Percentiles rank a stretch among this genome's conserved stretches.
phyloP scores from a whole-genome alignment of 2,797 vertebrate species.

The Pteronotus mesoamericanus region DNA sequence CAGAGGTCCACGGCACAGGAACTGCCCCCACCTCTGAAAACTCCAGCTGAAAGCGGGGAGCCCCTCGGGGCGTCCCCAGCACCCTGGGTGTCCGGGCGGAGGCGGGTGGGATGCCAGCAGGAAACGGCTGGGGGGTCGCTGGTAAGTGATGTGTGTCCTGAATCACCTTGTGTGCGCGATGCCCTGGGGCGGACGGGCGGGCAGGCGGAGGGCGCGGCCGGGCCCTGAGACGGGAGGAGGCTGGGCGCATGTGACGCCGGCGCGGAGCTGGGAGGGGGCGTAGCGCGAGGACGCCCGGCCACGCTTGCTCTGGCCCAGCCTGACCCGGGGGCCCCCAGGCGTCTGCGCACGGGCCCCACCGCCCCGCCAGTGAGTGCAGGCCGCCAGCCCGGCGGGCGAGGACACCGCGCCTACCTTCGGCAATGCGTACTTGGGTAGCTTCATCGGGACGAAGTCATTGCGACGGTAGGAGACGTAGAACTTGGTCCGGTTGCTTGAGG shows the following conservation, averaged over 20 bases:
- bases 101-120: too few species aligned
- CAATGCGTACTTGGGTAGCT: conserved; percentile 93
- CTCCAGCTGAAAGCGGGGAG: rapidly evolving
- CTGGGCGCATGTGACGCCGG: rapidly evolving
- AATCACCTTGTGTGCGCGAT: rapidly evolving
- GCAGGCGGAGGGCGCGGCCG: background rate
- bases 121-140: background rate
- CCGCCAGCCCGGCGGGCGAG: rapidly evolving
- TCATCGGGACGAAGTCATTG: conserved; percentile 93
- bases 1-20: background rate
- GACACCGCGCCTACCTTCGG: conserved; percentile 88
- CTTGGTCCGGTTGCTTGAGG: conserved; percentile 90
- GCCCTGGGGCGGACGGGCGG: rapidly evolving
- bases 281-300: rapidly evolving
- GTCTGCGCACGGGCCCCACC: rapidly evolving
- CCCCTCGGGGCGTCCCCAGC: background rate
- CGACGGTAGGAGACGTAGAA: conserved; percentile 93
- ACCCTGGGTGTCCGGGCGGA: background rate
- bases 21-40: rapidly evolving
- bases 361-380: rapidly evolving
- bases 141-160: rapidly evolving
- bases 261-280: rapidly evolving
- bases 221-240: rapidly evolving
- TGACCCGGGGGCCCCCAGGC: background rate
- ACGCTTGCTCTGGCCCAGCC: rapidly evolving